Evolutionary conservation across 2,113 vertebrate genomes (phyloP).

Genomic region (Phalacrocorax aristotelis): DNA sequence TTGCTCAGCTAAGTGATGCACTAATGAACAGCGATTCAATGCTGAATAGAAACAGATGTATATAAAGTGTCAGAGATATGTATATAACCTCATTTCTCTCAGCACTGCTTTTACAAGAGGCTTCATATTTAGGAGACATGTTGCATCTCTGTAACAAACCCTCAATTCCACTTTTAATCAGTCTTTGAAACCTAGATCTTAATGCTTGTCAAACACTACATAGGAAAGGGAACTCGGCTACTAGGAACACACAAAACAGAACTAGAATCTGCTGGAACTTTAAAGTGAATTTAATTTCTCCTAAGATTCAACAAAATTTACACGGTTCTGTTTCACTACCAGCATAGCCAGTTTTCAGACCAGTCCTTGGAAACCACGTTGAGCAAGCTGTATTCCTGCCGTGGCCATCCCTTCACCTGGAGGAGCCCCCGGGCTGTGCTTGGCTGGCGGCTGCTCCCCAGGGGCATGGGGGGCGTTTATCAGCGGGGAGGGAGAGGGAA

Average conservation of each 20-base stretch:
- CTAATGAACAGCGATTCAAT: background rate
- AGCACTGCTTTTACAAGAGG: background rate
- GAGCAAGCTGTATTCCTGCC: background rate
- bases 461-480: background rate
- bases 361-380: background rate
- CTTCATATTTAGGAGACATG: background rate
- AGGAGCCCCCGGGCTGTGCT: background rate
- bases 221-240: background rate
- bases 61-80: background rate
- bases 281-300: background rate
- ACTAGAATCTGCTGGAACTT: background rate
- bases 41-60: conserved; percentile 7
- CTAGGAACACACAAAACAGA: background rate
- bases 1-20: background rate
- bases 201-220: background rate
- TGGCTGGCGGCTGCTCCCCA: background rate
- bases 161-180: background rate
- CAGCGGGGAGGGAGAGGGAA: background rate
- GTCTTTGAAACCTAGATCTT: background rate
- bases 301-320: background rate
- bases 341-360: background rate
- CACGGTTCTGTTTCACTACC: background rate
- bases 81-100: background rate
- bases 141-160: background rate
- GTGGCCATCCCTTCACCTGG: background rate